phyloP scores from a whole-genome alignment of 2,113 vertebrate species.

The Gallinago media region DNA sequence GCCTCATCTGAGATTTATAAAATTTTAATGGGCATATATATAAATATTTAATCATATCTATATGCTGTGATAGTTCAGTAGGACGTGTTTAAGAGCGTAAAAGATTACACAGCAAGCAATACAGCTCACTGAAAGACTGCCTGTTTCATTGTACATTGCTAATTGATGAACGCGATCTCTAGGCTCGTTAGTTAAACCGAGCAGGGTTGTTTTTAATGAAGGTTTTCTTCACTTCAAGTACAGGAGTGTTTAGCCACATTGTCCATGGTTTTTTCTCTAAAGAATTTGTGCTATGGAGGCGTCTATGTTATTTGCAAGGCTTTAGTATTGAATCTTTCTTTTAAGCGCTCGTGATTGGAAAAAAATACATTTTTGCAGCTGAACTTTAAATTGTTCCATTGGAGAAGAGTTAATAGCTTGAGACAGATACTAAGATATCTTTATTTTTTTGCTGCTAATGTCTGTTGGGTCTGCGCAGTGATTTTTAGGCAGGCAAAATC shows the following conservation, averaged over 20 bases:
- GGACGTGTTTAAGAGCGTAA: neutral
- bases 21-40: neutral
- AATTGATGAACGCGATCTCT: neutral
- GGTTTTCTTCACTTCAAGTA: neutral
- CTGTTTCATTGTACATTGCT: neutral
- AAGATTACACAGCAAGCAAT: neutral
- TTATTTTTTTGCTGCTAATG: neutral
- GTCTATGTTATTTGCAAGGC: neutral
- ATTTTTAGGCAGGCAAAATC: neutral
- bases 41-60: accelerated
- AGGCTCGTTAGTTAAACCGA: neutral
- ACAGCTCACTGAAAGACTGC: neutral
- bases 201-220: neutral
- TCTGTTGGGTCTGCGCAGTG: neutral
- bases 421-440: neutral
- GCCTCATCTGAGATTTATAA: neutral
- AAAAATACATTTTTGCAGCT: neutral
- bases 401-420: neutral
- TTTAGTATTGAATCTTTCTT: neutral
- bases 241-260: neutral
- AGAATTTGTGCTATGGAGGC: neutral
- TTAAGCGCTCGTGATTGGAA: accelerated
- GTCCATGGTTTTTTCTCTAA: neutral
- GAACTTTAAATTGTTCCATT: neutral
- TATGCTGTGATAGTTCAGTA: neutral